A percentile compares a stretch with the other conserved stretches of the same genome.
phyloP scores from a whole-genome alignment of 2,797 vertebrate species.

The Pempheris klunzingeri region DNA sequence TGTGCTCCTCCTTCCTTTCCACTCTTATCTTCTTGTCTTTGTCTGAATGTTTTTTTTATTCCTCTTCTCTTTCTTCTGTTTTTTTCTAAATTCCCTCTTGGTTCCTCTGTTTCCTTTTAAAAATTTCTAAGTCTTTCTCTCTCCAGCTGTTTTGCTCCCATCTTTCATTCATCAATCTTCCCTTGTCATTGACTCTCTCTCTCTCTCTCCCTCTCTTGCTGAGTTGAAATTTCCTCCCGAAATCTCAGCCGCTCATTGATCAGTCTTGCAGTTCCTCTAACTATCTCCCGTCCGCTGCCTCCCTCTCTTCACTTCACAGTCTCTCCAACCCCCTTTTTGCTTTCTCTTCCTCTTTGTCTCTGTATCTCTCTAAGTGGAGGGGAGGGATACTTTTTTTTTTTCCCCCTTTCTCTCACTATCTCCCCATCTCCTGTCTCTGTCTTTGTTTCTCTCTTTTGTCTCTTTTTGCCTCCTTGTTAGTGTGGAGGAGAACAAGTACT shows the following conservation, averaged over 20 bases:
- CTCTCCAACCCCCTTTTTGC: conserved; percentile 44
- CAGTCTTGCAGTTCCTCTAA: conserved; percentile 70
- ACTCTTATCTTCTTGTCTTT: conserved; percentile 32
- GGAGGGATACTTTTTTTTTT: conserved; percentile 62
- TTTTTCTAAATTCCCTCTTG: conserved; percentile 19
- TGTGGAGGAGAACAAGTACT: conserved; percentile 64
- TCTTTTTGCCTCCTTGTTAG: conserved; percentile 64
- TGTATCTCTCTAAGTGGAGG: conserved; percentile 51
- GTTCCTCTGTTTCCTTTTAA: conserved; percentile 41
- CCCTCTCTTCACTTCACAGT: conserved; percentile 47
- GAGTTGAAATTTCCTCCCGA: conserved; percentile 63
- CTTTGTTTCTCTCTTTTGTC: conserved; percentile 38
- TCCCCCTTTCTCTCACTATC: conserved; percentile 38
- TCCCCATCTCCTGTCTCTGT: conserved; percentile 40
- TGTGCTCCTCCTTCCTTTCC: conserved; percentile 35
- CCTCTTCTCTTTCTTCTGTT: neutral
- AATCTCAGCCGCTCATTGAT: conserved; percentile 69
- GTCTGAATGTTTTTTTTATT: conserved; percentile 49
- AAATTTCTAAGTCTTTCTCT: conserved; percentile 53
- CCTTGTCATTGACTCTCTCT: conserved; percentile 45
- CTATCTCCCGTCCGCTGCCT: conserved; percentile 70
- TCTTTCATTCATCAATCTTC: conserved; percentile 73
- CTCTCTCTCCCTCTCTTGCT: conserved; percentile 47
- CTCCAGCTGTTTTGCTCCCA: conserved; percentile 67
- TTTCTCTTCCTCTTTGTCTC: conserved; percentile 57